A percentile compares a stretch with the other conserved stretches of the same genome.
Conservation (phyloP, 2,113 vertebrate genomes). For the Bettongia penicillata region DNA sequence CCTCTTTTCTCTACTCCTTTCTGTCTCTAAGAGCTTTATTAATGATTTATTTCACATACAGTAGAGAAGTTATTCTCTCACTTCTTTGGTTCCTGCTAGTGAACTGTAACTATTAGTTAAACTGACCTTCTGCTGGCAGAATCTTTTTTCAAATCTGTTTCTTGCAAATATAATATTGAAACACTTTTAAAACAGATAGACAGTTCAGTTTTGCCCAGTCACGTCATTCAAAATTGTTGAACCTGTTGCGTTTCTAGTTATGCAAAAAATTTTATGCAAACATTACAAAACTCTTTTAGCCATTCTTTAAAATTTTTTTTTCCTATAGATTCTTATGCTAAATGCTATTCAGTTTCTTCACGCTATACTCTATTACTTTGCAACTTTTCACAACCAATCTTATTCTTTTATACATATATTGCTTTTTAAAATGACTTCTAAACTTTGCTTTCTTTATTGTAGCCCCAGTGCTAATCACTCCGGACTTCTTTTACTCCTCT, state of each 20-base stretch:
- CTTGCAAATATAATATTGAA: not conserved
- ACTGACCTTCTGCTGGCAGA: not conserved
- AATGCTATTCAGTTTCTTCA: too few species aligned
- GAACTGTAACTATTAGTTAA: not conserved
- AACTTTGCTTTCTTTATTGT: not conserved
- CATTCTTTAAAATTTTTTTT: too few species aligned
- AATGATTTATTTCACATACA: too few species aligned
- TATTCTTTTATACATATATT: not conserved
- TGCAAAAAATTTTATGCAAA: not conserved
- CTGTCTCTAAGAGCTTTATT: too few species aligned
- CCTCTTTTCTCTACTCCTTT: too few species aligned
- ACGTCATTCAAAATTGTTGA: not conserved
- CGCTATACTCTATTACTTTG: too few species aligned
- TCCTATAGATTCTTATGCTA: too few species aligned
- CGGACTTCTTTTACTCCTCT: too few species aligned
- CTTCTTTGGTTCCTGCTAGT: too few species aligned
- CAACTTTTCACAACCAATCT: too few species aligned
- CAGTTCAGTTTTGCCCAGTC: not conserved
- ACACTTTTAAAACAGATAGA: not conserved
- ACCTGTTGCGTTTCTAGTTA: not conserved
- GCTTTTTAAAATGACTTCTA: not conserved
- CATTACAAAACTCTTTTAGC: not conserved
- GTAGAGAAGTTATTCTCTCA: too few species aligned
- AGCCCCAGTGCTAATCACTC: too few species aligned
- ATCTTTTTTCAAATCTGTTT: not conserved